Conservation (phyloP, 2,113 vertebrate species). For the Nibea albiflora region DNA sequence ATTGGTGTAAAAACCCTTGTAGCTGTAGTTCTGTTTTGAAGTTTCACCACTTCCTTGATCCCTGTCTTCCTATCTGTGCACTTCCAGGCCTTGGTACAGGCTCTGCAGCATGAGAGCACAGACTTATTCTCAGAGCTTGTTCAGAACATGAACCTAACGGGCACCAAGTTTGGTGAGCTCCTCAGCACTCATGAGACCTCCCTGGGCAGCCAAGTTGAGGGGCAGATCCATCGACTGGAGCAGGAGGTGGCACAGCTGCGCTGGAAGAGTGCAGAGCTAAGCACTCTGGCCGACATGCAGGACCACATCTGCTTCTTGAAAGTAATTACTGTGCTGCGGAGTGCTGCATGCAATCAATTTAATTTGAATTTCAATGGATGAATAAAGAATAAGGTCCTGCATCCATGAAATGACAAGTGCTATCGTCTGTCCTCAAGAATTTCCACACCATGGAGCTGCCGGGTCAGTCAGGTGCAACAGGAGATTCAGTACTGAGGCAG, state of each 20-base stretch:
- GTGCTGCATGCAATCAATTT: neutral
- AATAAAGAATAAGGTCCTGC: neutral
- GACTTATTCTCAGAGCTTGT: slow-evolving; percentile 69
- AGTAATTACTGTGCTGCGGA: slow-evolving; percentile 49
- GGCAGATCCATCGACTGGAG: slow-evolving; percentile 69
- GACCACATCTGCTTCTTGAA: slow-evolving; percentile 79
- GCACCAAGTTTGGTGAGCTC: slow-evolving; percentile 65
- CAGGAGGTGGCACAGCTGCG: slow-evolving; percentile 75
- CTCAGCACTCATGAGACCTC: slow-evolving; percentile 70
- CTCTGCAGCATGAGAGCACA: slow-evolving; percentile 70
- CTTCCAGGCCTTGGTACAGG: slow-evolving; percentile 74
- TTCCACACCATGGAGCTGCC: slow-evolving; percentile 59
- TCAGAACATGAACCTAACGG: slow-evolving; percentile 65
- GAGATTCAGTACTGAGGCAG: slow-evolving; percentile 23
- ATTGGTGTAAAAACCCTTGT: neutral
- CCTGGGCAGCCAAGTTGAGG: slow-evolving; percentile 62
- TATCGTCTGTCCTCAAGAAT: slow-evolving; percentile 59
- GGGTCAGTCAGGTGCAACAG: slow-evolving; percentile 9
- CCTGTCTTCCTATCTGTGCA: neutral
- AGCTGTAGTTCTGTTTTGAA: neutral
- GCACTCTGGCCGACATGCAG: slow-evolving; percentile 65
- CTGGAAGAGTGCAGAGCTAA: slow-evolving; percentile 74
- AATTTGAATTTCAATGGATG: neutral
- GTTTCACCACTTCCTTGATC: neutral
- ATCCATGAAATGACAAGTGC: neutral